Base-by-base conservation (phyloP, 1,140 invertebrate species). In the Aphelenchoides avenae region DNA sequence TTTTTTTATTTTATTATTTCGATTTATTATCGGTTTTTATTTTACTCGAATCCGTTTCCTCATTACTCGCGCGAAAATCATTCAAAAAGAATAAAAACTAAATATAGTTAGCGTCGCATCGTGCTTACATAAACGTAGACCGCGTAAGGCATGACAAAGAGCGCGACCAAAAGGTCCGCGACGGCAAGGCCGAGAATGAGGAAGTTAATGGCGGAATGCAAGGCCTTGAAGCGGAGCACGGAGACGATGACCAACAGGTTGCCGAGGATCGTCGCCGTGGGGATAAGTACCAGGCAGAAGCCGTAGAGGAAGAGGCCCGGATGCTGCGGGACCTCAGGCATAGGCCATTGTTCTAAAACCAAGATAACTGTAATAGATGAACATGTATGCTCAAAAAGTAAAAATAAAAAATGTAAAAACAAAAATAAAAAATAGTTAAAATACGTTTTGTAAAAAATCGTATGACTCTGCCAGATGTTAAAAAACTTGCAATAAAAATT, bases 101-200 rank as follows among this genome's bases (percentile, higher is more conserved):
- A 49, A 61, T 26, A 27, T n/a, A 24, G 42, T 11, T 84, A n/a
- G n/a, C n/a, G n/a, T n/a, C n/a, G n/a, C n/a, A n/a, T n/a, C n/a
- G n/a, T n/a, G n/a, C 87, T 87, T 80, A 92, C 89, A 86, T 90
- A 84, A 78, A 93, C 87, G 81, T 95, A 96, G 68, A 95, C 90
- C 53, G 89, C 92, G 78, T 94, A 93, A 11, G 93, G 92, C 93
- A 98, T 98, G 56, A 96, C 93, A 41, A 93, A 84, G 4, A 91
- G 86, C 26, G 91, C 92, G 1, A 98, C 92, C 54, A 97, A 83
- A 20, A 96, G 84, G 81, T 97, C 93, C 11, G 93, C 93, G 7
- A 96, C 84, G n/a, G 92, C 93, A 64, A 97, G 81, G 58, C 89
- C 93, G 63, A 95, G 90, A 77, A 97, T 96, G 81, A 97, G 95